A percentile compares a stretch with the other conserved stretches of the same genome.
Conservation (phyloP, 2,888 invertebrate species). For the Phrixothrix hirtus region DNA sequence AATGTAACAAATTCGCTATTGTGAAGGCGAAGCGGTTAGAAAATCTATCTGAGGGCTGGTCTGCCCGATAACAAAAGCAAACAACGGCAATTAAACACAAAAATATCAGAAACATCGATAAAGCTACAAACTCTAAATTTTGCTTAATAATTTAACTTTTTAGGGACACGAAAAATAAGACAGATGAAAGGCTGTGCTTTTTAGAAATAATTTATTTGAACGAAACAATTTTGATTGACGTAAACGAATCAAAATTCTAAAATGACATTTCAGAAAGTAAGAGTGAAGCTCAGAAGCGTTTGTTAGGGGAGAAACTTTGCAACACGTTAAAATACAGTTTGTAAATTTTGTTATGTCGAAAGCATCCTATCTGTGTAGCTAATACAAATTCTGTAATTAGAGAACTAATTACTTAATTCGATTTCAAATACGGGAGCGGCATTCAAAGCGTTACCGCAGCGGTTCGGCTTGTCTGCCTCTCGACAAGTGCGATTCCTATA, state of each 20-base stretch:
- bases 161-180: not conserved
- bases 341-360: not conserved
- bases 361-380: not conserved
- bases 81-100: not conserved
- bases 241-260: not conserved
- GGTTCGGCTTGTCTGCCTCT: constrained; percentile 46
- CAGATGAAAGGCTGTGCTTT: not conserved
- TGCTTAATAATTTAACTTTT: not conserved
- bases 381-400: constrained; percentile 49
- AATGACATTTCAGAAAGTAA: too few species aligned
- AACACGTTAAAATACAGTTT: not conserved
- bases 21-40: not conserved
- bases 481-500: constrained; percentile 51
- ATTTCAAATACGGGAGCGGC: constrained; percentile 46
- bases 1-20: too few species aligned
- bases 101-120: not conserved
- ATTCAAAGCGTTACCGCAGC: constrained; percentile 46
- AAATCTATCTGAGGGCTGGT: not conserved
- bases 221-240: not conserved
- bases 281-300: too few species aligned
- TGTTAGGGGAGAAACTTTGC: not conserved
- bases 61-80: not conserved
- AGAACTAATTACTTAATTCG: constrained; percentile 50
- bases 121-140: not conserved
- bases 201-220: not conserved